phyloP scores from a whole-genome alignment of 2,797 vertebrate genomes.

The Enteromius anoplus region DNA sequence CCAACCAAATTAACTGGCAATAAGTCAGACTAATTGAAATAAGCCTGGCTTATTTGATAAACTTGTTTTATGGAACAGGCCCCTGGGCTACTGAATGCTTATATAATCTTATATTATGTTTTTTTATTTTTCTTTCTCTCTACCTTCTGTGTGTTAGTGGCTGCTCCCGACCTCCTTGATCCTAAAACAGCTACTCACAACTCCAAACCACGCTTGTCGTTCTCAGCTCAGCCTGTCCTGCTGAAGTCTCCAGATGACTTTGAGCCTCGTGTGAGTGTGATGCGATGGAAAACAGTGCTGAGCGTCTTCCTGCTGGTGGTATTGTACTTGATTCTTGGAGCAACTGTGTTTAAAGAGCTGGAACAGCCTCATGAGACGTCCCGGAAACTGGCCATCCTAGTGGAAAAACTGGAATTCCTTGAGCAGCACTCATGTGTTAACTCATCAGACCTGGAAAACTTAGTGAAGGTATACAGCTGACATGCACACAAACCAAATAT shows the following conservation, averaged over 20 bases:
- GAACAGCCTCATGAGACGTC: constrained; percentile 93
- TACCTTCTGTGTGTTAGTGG: constrained; percentile 80
- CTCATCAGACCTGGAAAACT: constrained; percentile 89
- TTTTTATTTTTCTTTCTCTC: not conserved
- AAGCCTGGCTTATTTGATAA: too few relatives aligned
- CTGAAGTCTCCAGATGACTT: constrained; percentile 85
- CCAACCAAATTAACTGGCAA: too few relatives aligned
- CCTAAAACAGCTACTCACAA: constrained; percentile 93
- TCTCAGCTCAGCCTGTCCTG: constrained; percentile 89
- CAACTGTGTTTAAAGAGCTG: constrained; percentile 92
- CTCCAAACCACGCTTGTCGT: constrained; percentile 93
- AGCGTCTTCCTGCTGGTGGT: constrained; percentile 97
- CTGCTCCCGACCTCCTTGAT: constrained; percentile 97
- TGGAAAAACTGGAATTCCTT: constrained; percentile 90
- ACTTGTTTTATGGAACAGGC: too few relatives aligned
- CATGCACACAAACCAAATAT: not conserved
- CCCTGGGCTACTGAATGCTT: too few relatives aligned
- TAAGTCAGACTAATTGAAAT: too few relatives aligned
- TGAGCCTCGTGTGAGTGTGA: constrained; percentile 87
- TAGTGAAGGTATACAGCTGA: constrained; percentile 86
- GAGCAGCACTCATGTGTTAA: constrained; percentile 89
- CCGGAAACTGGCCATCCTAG: constrained; percentile 88
- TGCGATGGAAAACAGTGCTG: constrained; percentile 97
- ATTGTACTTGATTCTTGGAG: constrained; percentile 93
- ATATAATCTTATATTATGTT: not conserved